Percentiles rank a stretch among this genome's conserved stretches.
phyloP scores from a whole-genome alignment of 2,888 invertebrate genomes.

The Oscheius sp. region DNA sequence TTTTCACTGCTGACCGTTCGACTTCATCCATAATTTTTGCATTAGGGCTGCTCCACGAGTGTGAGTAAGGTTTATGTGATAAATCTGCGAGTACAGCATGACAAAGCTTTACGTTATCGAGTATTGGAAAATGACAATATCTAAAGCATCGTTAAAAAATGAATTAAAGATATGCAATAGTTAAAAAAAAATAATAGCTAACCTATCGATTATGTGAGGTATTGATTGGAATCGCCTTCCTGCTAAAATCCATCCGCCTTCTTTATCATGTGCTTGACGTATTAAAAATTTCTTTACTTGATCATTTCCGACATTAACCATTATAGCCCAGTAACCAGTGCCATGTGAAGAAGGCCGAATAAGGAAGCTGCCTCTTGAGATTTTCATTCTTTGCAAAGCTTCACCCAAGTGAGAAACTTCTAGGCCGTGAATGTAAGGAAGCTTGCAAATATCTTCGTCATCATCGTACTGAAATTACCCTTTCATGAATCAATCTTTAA shows the following conservation, averaged over 20 bases:
- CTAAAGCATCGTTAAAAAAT: slow-evolving; percentile 37
- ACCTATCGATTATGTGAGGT: slow-evolving; percentile 53
- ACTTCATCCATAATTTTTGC: too few relatives aligned
- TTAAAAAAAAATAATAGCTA: neutral
- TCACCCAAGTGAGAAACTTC: neutral
- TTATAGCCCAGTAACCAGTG: slow-evolving; percentile 44
- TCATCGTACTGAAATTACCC: neutral
- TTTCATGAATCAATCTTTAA: neutral
- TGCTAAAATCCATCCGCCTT: slow-evolving; percentile 45
- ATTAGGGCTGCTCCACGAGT: neutral
- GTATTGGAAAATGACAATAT: slow-evolving; percentile 48
- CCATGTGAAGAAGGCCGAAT: slow-evolving; percentile 51
- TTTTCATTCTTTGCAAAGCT: slow-evolving; percentile 14
- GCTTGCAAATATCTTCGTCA: neutral
- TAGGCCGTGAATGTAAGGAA: neutral
- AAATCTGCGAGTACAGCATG: slow-evolving; percentile 37
- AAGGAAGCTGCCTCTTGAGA: slow-evolving; percentile 43
- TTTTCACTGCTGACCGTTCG: too few relatives aligned
- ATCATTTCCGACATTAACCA: slow-evolving; percentile 49
- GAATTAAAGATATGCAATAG: neutral
- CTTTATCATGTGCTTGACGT: neutral
- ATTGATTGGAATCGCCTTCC: slow-evolving; percentile 49
- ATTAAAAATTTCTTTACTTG: slow-evolving; percentile 53
- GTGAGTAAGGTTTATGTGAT: neutral
- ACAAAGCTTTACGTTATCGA: slow-evolving; percentile 45